phyloP scores from a whole-genome alignment of 2,113 vertebrate genomes.

The Silurus asotus region DNA sequence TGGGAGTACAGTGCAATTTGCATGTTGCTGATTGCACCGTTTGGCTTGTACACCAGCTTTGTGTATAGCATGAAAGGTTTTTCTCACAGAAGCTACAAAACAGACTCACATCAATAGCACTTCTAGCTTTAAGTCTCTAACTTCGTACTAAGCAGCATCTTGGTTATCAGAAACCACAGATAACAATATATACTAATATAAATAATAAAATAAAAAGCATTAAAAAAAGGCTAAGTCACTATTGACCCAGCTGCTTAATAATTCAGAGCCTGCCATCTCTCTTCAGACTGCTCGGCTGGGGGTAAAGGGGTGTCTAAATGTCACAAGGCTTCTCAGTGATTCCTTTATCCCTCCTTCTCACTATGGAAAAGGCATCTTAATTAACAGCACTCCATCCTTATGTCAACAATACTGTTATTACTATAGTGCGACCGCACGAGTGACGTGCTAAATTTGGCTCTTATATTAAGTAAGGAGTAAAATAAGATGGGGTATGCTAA shows the following conservation, averaged over 20 bases:
- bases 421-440: too few relatives aligned
- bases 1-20: too few relatives aligned
- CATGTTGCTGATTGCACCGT: neutral
- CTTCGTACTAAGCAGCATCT: neutral
- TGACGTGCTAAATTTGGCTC: too few relatives aligned
- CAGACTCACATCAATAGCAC: neutral
- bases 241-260: constrained; percentile 64
- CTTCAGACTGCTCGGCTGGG: constrained; percentile 25
- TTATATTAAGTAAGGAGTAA: neutral
- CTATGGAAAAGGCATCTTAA: constrained; percentile 43
- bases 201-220: constrained; percentile 60
- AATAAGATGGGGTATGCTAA: neutral
- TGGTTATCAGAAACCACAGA: neutral
- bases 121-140: neutral
- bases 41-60: neutral
- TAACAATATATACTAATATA: constrained; percentile 53
- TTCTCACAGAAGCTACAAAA: neutral
- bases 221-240: constrained; percentile 58
- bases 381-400: constrained; percentile 34
- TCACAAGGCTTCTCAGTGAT: constrained; percentile 57
- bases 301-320: constrained; percentile 60
- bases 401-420: neutral
- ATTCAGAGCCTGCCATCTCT: constrained; percentile 59
- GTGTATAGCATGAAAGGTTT: neutral
- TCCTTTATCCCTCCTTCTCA: constrained; percentile 32